A percentile compares a stretch with the other conserved stretches of the same genome.
These are phyloP conservation scores for Cheilosia pagana DNA, from an alignment of 2,888 invertebrate species.

Conservation along the genomic window DNA sequence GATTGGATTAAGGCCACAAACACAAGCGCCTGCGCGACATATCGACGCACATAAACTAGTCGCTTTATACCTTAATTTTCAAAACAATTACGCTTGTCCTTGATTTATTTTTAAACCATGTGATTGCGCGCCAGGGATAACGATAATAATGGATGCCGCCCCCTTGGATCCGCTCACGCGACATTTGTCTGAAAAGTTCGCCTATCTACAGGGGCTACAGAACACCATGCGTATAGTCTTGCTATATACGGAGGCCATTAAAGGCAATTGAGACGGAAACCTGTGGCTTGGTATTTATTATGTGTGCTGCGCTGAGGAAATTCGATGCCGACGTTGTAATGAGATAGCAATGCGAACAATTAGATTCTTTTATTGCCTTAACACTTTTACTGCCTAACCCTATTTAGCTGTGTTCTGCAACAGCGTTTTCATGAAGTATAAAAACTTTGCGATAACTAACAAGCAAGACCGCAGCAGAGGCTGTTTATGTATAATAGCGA, in stretches of 20 bases:
- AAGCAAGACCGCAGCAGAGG: not conserved
- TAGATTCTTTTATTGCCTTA: slow-evolving; percentile 60
- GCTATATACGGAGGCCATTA: slow-evolving; percentile 12
- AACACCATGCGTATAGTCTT: not conserved
- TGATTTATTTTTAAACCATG: slow-evolving; percentile 71
- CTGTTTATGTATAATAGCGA: not conserved
- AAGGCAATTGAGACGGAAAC: slow-evolving; percentile 38
- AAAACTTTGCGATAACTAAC: not conserved
- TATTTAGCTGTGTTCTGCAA: slow-evolving; percentile 7
- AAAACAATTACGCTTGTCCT: slow-evolving; percentile 71
- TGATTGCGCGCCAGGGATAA: slow-evolving; percentile 15
- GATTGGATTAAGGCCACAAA: slow-evolving; percentile 45
- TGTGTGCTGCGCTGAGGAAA: slow-evolving; percentile 7
- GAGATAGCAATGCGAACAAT: slow-evolving; percentile 64
- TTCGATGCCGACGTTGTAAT: slow-evolving; percentile 55
- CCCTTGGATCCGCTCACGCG: slow-evolving; percentile 29
- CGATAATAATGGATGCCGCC: slow-evolving; percentile 53
- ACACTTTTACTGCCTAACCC: slow-evolving; percentile 47
- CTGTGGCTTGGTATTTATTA: slow-evolving; percentile 20
- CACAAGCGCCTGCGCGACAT: slow-evolving; percentile 18
- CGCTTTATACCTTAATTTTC: slow-evolving; percentile 66
- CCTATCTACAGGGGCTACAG: not conserved
- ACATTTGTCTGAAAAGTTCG: slow-evolving; percentile 56
- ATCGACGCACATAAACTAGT: slow-evolving; percentile 42
- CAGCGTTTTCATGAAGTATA: not conserved